These are phyloP conservation scores for Dryomyza anilis DNA, from an alignment of 2,888 invertebrate genomes.

Conservation along the genomic window DNA sequence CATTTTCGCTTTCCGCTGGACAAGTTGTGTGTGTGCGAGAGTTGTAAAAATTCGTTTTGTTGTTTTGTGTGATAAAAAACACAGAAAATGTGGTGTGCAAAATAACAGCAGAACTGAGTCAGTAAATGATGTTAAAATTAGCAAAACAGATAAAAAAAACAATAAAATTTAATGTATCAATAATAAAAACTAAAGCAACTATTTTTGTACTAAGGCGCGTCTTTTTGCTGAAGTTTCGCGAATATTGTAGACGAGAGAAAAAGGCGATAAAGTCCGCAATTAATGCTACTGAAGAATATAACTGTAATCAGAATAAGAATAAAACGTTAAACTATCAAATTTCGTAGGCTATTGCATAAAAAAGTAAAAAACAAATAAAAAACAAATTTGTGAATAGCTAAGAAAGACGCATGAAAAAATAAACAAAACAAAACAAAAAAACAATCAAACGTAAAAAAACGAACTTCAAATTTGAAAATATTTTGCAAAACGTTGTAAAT, in stretches of 20 bases:
- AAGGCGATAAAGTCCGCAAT: not conserved
- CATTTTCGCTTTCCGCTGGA: conserved; percentile 60
- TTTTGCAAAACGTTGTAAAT: not conserved
- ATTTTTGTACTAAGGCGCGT: conserved; percentile 9
- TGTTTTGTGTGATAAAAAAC: conserved; percentile 28
- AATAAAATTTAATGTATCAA: conserved; percentile 17
- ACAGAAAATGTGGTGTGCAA: no score
- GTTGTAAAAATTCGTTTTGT: conserved; percentile 30
- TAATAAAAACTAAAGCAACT: conserved; percentile 11
- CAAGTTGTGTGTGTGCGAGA: conserved; percentile 49
- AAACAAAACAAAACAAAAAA: no score
- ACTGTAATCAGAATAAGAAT: no score
- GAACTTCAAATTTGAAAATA: conserved; percentile 8
- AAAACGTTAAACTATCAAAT: no score
- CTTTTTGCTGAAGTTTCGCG: no score
- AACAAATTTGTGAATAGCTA: not conserved
- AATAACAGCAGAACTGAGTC: no score
- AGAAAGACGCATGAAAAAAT: conserved; percentile 14
- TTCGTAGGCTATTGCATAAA: no score
- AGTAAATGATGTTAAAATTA: conserved; percentile 7
- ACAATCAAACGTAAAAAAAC: conserved; percentile 8
- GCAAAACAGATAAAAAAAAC: not conserved
- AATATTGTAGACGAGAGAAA: no score
- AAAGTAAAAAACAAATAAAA: not conserved
- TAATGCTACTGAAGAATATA: not conserved